Conservation (phyloP, 2,888 invertebrate species). For the Orchesella flavescens region DNA sequence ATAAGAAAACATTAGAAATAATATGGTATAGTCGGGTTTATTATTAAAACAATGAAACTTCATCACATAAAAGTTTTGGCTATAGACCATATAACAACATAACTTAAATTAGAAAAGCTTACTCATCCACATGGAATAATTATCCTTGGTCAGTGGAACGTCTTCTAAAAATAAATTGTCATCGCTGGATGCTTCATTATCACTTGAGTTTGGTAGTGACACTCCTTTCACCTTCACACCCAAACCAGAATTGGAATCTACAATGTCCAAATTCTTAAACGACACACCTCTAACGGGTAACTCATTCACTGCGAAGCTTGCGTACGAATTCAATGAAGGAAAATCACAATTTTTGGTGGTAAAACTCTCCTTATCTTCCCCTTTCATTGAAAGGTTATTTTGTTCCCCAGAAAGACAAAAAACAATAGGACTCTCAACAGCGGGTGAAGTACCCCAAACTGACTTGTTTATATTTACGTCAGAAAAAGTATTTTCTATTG, state of each 20-base stretch:
- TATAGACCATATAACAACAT: background rate
- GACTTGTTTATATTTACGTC: constrained; percentile 14
- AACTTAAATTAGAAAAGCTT: constrained; percentile 27
- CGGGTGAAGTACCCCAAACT: constrained; percentile 15
- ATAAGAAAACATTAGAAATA: too few relatives aligned
- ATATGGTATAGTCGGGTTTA: background rate
- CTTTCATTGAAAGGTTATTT: background rate
- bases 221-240: constrained; percentile 20
- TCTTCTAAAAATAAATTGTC: constrained; percentile 38
- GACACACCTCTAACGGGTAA: constrained; percentile 14
- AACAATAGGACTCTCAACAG: background rate
- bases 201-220: background rate
- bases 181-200: constrained; percentile 46
- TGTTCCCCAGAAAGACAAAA: background rate
- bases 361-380: background rate
- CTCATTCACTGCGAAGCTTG: background rate
- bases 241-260: constrained; percentile 34
- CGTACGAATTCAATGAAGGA: background rate
- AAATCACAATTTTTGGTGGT: constrained; percentile 6
- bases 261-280: constrained; percentile 17
- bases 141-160: constrained; percentile 54
- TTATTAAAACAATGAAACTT: background rate
- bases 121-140: constrained; percentile 59
- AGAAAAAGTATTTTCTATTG: constrained; percentile 18
- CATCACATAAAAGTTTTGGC: background rate